A percentile compares a stretch with the other conserved stretches of the same genome.
Evolutionary conservation across 64 coral and sea anemone genomes (phyloP).

Genomic region (Porites australiensis): DNA sequence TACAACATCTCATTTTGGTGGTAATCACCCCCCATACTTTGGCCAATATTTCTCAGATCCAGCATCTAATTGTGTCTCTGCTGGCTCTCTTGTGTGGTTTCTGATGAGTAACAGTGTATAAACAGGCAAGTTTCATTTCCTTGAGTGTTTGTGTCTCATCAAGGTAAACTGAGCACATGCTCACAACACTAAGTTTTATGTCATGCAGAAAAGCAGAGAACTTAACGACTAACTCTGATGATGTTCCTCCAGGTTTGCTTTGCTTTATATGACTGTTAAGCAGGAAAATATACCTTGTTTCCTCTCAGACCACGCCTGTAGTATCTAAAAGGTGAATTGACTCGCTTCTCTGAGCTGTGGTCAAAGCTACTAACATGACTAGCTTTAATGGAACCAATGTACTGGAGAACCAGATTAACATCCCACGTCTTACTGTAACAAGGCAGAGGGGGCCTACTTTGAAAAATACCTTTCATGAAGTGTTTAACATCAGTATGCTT

Average conservation of each 20-base stretch:
- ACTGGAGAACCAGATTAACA: conserved; percentile 19
- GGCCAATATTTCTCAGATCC: too few relatives aligned
- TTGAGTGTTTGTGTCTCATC: background rate
- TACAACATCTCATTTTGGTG: too few relatives aligned
- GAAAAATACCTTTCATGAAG: conserved; percentile 61
- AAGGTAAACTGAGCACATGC: conserved; percentile 51
- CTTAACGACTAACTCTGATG: conserved; percentile 1
- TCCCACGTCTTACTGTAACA: conserved; percentile 55
- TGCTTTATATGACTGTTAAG: conserved; percentile 28
- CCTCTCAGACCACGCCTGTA: conserved; percentile 9
- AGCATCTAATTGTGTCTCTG: conserved; percentile 50
- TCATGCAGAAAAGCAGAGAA: conserved; percentile 16
- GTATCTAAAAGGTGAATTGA: conserved; percentile 39
- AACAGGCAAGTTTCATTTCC: background rate
- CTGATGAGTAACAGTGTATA: conserved; percentile 54
- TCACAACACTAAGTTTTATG: conserved; percentile 16
- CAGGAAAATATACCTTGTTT: conserved; percentile 1
- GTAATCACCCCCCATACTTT: too few relatives aligned
- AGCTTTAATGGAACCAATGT: conserved; percentile 24
- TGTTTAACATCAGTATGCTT: conserved; percentile 33
- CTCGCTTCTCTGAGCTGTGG: conserved; percentile 15
- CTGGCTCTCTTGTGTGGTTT: conserved; percentile 58
- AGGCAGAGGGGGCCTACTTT: conserved; percentile 15
- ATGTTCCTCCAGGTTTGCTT: background rate
- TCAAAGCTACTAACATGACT: conserved; percentile 30